Percentiles rank a stretch among this genome's conserved stretches.
Conservation (phyloP, 2,888 invertebrate genomes). For the Habroteleia sp. region DNA sequence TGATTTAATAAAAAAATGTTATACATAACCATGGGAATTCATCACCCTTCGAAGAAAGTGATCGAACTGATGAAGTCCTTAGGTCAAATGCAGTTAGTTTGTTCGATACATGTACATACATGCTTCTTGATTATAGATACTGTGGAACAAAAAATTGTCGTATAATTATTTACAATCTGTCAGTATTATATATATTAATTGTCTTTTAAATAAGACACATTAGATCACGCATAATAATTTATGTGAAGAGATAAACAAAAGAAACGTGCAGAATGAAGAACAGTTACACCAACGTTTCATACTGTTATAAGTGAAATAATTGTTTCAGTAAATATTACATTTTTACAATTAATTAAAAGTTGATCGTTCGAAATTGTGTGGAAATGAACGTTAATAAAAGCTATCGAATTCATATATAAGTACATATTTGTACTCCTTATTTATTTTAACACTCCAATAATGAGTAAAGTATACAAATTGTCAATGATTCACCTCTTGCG, state of each 20-base stretch:
- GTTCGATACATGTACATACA: constrained; percentile 56
- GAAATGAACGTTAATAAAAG: no score
- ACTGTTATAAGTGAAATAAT: constrained; percentile 43
- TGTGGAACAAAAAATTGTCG: constrained; percentile 2
- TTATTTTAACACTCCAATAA: neutral
- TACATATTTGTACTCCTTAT: constrained; percentile 6
- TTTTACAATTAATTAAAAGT: constrained; percentile 25
- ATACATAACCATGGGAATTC: constrained; percentile 31
- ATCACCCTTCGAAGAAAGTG: constrained; percentile 10
- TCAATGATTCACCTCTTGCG: neutral
- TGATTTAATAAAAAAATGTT: constrained; percentile 43
- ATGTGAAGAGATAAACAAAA: constrained; percentile 11
- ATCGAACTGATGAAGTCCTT: constrained; percentile 11
- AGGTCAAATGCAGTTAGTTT: constrained; percentile 61
- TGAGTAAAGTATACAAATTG: constrained; percentile 7
- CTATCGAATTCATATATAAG: no score
- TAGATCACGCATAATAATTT: constrained; percentile 38
- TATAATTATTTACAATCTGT: constrained; percentile 38
- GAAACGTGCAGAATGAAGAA: constrained; percentile 21
- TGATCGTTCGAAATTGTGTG: no score
- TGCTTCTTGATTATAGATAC: constrained; percentile 31
- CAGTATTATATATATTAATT: constrained; percentile 18
- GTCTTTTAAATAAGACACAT: constrained; percentile 19
- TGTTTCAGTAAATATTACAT: constrained; percentile 29
- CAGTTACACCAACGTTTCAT: constrained; percentile 16